These are phyloP conservation scores for Halocynthia roretzi DNA, from an alignment of 23 tunicate species.

Conservation along the genomic window DNA sequence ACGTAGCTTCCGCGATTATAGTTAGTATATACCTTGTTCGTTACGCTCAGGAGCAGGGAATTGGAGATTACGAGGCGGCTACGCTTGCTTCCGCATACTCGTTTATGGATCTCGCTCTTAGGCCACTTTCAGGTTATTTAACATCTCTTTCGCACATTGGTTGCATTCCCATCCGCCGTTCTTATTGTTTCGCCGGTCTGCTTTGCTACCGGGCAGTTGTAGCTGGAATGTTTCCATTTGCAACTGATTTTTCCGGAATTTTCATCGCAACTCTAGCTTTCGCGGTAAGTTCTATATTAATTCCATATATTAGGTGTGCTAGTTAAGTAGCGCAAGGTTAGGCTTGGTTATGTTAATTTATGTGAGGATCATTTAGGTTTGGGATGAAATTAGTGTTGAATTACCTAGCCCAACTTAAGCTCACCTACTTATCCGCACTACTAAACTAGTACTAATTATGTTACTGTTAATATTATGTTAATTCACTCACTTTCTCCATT, in stretches of 20 bases:
- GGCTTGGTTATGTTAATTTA: too few relatives aligned
- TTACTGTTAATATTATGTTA: background rate
- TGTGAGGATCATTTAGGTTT: too few relatives aligned
- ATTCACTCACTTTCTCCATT: background rate
- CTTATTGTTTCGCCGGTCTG: constrained; percentile 1
- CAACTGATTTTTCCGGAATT: constrained; percentile 1
- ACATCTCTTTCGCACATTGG: constrained; percentile 27
- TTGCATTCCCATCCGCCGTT: constrained; percentile 13
- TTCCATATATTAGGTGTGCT: too few relatives aligned
- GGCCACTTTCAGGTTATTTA: constrained; percentile 36
- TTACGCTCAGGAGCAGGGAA: constrained; percentile 29
- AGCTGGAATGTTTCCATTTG: constrained; percentile 17
- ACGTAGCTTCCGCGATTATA: constrained; percentile 24
- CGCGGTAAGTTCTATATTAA: constrained; percentile 5
- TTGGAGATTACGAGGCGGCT: constrained; percentile 43
- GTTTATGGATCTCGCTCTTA: constrained; percentile 18
- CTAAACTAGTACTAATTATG: background rate
- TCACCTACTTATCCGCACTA: background rate
- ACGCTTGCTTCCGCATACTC: constrained; percentile 27
- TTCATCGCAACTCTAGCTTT: constrained; percentile 29
- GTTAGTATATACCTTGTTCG: constrained; percentile 30
- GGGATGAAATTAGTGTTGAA: too few relatives aligned
- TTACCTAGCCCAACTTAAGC: too few relatives aligned
- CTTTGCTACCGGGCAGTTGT: constrained; percentile 5
- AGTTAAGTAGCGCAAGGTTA: too few relatives aligned